These are phyloP conservation scores for Brachionus sp. DNA, from an alignment of 1,140 invertebrate species.

Conservation along the genomic window DNA sequence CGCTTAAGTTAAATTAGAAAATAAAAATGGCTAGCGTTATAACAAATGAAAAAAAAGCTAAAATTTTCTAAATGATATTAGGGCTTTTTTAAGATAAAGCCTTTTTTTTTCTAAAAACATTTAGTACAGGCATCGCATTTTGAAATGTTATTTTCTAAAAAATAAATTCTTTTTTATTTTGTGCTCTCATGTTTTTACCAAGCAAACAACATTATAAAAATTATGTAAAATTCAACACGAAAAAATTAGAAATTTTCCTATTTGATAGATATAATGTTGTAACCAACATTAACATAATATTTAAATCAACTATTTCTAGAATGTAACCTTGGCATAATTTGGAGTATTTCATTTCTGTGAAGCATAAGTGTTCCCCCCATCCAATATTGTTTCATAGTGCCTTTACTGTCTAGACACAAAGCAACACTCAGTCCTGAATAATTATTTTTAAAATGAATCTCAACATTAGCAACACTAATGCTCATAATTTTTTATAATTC, in stretches of 20 bases:
- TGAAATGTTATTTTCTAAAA: constrained; percentile 7
- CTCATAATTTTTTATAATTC: neutral
- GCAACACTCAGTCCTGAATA: neutral
- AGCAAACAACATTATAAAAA: constrained; percentile 22
- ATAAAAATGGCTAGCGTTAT: neutral
- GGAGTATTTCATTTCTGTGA: neutral
- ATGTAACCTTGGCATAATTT: constrained; percentile 21
- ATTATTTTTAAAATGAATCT: neutral
- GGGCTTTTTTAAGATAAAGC: neutral
- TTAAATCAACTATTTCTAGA: neutral
- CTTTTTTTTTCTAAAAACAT: neutral
- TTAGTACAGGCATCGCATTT: neutral
- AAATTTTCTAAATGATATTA: neutral
- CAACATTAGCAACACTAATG: neutral
- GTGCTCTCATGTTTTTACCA: neutral
- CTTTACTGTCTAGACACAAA: neutral
- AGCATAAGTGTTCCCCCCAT: neutral
- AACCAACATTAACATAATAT: constrained; percentile 26
- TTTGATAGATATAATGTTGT: neutral
- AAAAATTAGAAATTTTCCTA: neutral
- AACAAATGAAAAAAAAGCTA: neutral
- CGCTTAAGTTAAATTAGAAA: neutral
- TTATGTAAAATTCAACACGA: constrained; percentile 40
- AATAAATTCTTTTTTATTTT: neutral
- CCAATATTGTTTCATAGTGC: neutral